phyloP scores from a whole-genome alignment of 2,888 invertebrate genomes.

The Empis livida region DNA sequence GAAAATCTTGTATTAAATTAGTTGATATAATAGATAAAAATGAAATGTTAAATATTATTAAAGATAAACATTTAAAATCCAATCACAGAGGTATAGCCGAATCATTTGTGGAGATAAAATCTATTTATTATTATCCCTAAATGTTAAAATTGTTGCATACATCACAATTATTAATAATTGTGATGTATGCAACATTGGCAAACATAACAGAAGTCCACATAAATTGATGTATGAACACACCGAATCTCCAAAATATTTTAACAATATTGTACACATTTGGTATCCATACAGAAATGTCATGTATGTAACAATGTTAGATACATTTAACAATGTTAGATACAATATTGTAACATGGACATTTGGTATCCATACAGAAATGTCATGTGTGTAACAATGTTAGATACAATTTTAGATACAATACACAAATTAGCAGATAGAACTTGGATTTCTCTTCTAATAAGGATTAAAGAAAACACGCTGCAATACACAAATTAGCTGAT shows the following conservation, averaged over 20 bases:
- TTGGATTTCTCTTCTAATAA: slow-evolving; percentile 3
- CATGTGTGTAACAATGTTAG: too few relatives aligned
- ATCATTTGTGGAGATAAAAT: slow-evolving; percentile 5
- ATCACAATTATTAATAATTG: slow-evolving; percentile 8
- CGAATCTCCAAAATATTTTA: slow-evolving; percentile 1
- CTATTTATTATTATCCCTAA: slow-evolving; percentile 4
- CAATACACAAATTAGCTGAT: background rate
- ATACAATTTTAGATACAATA: too few relatives aligned
- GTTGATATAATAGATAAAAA: slow-evolving; percentile 5
- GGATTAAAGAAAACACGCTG: slow-evolving; percentile 3
- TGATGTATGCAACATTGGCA: slow-evolving; percentile 4
- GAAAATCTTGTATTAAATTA: background rate
- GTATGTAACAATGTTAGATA: slow-evolving; percentile 6
- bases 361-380: too few relatives aligned
- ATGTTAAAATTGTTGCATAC: slow-evolving; percentile 4
- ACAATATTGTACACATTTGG: slow-evolving; percentile 5
- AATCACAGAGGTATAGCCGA: slow-evolving; percentile 7
- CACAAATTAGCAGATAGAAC: slow-evolving; percentile 2
- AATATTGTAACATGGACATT: too few relatives aligned
- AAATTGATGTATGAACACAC: background rate
- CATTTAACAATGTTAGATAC: too few relatives aligned
- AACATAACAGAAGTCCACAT: background rate
- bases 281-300: slow-evolving; percentile 2
- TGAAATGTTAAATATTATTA: slow-evolving; percentile 1
- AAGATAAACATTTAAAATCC: slow-evolving; percentile 4